Base-by-base conservation (phyloP, 1,140 invertebrate species). In the Latrodectus geometricus region DNA sequence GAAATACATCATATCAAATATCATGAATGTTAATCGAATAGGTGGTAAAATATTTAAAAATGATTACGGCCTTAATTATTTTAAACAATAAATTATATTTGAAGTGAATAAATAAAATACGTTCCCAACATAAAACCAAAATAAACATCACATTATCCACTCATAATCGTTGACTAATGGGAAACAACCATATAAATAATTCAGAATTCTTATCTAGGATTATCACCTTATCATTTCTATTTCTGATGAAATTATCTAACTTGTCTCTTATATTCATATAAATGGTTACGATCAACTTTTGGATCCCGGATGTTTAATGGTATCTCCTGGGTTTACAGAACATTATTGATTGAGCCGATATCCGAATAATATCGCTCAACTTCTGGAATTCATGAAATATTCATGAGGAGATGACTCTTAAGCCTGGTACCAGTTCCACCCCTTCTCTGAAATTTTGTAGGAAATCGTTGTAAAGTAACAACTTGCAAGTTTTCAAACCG, bases 331-430 rank as follows among this genome's bases (percentile, higher is more conserved):
- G 50, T 54, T 86, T 86, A 70, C 9, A 21, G 75, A 78, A 86
- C 74, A 78, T 78, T 86, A 86, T 86, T 86, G 83, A 86, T 86
- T 86, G 75, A 75, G 8, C 23, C 14, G 83, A 86, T 78, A 86
- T 77, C 66, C 68, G 66, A n/a, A 86, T 70, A 86, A 86, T 77
- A 86, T 84, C 75, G 65, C 50, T 77, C 65, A 69, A 23, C 48
- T 61, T 48, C 68, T 48, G 21, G 56, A 50, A 61, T 56, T 86
- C 66, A 86, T 86, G 68, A 86, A 86, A 86, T 86, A 86, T 86
- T 86, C 83, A 86, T 86, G 75, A 66, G 21, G 9, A 65, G 23
- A 17, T 72, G 79, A 81, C 61, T 78, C 61, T 56, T 78, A 68
- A 78, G 8, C 50, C 17, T 8, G 9, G 35, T 21, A 23, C 7